Base-by-base conservation (phyloP, 2,797 vertebrate species). In the Ambastaia sidthimunki region DNA sequence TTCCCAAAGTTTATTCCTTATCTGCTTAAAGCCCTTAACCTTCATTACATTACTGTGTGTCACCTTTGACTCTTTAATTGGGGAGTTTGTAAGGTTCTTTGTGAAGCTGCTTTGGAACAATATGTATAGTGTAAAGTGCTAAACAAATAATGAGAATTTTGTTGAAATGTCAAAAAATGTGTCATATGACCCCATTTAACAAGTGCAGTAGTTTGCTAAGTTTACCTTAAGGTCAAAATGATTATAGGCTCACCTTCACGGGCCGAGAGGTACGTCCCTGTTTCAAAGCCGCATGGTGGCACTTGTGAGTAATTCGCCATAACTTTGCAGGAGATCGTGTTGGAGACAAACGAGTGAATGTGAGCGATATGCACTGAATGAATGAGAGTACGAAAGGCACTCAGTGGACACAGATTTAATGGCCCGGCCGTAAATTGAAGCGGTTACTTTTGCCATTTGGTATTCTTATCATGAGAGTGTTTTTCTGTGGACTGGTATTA, bases 401-500 rank as follows among this genome's bases (percentile, higher is more conserved):
- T 73, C 18, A 34, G 67, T 19, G 70, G 85, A 73, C 28, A 28
- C 69, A 65, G 59, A 50, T 82, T 74, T 74, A 84, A 81, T 68
- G 62, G 66, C 75, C 47, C 13, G 0, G 21, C 15, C 9, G 65
- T 85, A 78, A 85, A 82, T 73, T 71, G 78, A 80, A 70, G 71
- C 62, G 37, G 77, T 19, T 65, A 83, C 63, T 65, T 67, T 25
- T 52, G 67, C 19, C 66, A 84, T 85, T 87, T 85, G 82, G 80
- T 80, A 85, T 87, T 83, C 82, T 84, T 84, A 83, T 77, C 77
- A 74, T 71, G 73, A 74, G 60, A 80, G 80, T 85, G 82, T 87
- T 85, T 85, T 84, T 84, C 78, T 77, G 78, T 77, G 66, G 76
- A 80, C 80, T 85, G 86, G 78, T 87, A 84, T 88, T 89, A 85